Evolutionary conservation across 2,113 vertebrate genomes (phyloP).

Genomic region (Epinephelus moara): DNA sequence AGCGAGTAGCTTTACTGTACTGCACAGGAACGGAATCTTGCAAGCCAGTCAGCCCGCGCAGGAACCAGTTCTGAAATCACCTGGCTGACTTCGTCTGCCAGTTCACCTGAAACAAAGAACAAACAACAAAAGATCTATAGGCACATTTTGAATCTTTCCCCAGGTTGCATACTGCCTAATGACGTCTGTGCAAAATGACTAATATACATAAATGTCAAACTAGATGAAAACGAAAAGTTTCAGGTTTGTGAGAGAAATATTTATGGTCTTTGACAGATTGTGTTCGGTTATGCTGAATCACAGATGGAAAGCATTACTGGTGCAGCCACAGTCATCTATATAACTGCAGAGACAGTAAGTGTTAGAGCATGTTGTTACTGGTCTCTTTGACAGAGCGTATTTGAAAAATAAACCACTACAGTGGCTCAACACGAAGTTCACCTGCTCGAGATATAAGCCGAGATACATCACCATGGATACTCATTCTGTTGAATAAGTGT

Average conservation of each 20-base stretch:
- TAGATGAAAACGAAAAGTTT: neutral
- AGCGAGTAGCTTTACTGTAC: conserved; percentile 72
- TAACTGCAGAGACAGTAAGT: neutral
- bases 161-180: neutral
- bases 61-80: conserved; percentile 81
- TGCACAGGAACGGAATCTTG: conserved; percentile 64
- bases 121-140: neutral
- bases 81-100: conserved; percentile 76
- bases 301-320: neutral
- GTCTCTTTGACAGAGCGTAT: neutral
- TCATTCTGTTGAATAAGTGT: neutral
- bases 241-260: too few species aligned
- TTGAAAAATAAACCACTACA: neutral
- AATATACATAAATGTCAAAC: neutral
- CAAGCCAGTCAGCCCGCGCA: conserved; percentile 73
- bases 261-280: too few species aligned
- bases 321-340: neutral
- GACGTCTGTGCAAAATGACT: neutral
- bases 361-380: neutral
- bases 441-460: neutral
- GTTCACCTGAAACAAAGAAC: conserved; percentile 70
- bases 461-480: neutral
- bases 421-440: neutral
- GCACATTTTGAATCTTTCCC: neutral
- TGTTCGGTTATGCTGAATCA: too few species aligned